phyloP scores from a whole-genome alignment of 2,113 vertebrate genomes.

The Heliornis fulica region DNA sequence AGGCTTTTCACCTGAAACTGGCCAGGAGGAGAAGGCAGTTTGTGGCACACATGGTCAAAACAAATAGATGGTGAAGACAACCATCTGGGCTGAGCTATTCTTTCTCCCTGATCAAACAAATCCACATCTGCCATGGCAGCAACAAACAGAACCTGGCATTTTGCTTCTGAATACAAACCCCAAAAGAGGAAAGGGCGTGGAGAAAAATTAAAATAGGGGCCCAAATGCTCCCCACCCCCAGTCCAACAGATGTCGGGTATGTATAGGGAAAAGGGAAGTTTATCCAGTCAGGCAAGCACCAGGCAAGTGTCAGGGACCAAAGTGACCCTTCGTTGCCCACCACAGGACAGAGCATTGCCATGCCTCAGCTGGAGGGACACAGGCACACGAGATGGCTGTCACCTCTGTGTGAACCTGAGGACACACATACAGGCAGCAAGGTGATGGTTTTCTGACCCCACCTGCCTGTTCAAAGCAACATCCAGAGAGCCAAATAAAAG shows the following conservation, averaged over 20 bases:
- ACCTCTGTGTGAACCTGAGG: neutral
- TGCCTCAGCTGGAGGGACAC: neutral
- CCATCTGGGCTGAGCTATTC: slow-evolving; percentile 45
- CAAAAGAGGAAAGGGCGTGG: neutral
- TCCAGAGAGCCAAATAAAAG: neutral
- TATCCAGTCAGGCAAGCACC: neutral
- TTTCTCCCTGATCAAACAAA: slow-evolving; percentile 33
- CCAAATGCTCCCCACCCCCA: neutral
- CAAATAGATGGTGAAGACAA: slow-evolving; percentile 6
- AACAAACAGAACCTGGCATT: neutral
- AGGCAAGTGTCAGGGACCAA: neutral
- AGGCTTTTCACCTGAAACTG: neutral
- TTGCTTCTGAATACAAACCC: neutral
- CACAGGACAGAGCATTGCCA: neutral
- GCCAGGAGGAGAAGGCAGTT: neutral
- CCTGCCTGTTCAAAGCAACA: neutral
- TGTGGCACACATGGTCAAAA: neutral
- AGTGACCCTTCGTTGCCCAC: neutral
- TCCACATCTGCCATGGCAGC: neutral
- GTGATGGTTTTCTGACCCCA: neutral
- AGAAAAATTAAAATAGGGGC: neutral
- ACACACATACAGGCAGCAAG: fast-evolving
- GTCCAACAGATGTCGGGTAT: neutral
- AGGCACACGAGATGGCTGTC: neutral
- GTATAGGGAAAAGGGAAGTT: neutral